Conservation (phyloP, 2,113 vertebrate genomes). For the Romanogobio albipinnatus region DNA sequence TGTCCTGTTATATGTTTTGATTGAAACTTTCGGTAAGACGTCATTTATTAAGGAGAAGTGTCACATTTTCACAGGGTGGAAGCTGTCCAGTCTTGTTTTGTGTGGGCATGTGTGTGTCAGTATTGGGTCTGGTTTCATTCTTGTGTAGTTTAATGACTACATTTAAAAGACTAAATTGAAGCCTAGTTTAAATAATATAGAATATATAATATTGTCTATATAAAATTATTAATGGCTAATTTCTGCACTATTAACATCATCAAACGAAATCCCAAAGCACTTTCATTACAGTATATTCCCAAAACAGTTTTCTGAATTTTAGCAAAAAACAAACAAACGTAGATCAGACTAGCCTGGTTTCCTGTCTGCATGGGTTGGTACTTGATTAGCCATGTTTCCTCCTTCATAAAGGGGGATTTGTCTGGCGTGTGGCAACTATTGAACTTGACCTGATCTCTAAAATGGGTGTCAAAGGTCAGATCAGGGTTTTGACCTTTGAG, state of each 20-base stretch:
- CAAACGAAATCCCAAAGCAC: no score
- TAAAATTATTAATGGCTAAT: no score
- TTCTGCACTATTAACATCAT: no score
- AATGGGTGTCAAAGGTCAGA: constrained; percentile 50
- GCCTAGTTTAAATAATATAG: not conserved
- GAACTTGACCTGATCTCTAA: constrained; percentile 53
- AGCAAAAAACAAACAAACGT: not conserved
- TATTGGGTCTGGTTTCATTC: constrained; percentile 18
- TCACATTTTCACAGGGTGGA: not conserved
- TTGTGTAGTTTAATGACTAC: not conserved
- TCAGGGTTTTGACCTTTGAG: constrained; percentile 40
- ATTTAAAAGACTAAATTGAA: not conserved
- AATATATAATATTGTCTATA: not conserved
- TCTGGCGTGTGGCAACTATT: constrained; percentile 52
- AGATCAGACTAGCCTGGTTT: constrained; percentile 1
- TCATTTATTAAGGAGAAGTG: constrained; percentile 27
- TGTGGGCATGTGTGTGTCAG: not conserved
- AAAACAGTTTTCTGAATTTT: not conserved
- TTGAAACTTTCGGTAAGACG: constrained; percentile 2
- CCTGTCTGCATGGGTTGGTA: constrained; percentile 36
- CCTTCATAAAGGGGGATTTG: constrained; percentile 9
- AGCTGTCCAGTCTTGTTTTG: constrained; percentile 11
- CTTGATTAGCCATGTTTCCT: constrained; percentile 36
- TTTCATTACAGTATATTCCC: no score
- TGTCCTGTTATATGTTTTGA: constrained; percentile 48